These are phyloP conservation scores for Porites rus DNA, from an alignment of 92 coral and sea anemone species.

Conservation along the genomic window DNA sequence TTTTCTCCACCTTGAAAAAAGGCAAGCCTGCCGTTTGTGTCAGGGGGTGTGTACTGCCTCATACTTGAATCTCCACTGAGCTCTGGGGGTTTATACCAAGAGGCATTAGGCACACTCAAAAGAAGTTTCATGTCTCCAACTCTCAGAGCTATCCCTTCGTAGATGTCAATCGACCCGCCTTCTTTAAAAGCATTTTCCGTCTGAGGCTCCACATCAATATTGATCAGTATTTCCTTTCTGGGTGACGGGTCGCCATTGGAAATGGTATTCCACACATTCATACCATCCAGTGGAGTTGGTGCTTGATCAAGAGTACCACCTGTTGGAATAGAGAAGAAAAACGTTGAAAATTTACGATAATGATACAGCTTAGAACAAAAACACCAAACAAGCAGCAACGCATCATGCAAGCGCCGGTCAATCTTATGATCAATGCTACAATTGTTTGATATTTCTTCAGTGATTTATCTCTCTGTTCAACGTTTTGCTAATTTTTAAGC, in stretches of 20 bases:
- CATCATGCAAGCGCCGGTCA: no score
- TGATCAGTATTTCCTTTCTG: constrained; percentile 63
- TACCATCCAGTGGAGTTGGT: constrained; percentile 55
- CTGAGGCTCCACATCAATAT: constrained; percentile 44
- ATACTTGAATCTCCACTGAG: constrained; percentile 28
- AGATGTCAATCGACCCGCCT: not conserved
- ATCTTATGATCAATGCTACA: no score
- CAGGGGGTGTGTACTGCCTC: not conserved
- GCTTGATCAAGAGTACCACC: constrained; percentile 35
- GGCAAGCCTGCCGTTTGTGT: not conserved
- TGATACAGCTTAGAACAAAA: not conserved
- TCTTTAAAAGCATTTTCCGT: not conserved
- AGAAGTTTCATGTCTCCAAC: constrained; percentile 62
- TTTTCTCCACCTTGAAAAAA: not conserved
- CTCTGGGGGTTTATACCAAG: constrained; percentile 60
- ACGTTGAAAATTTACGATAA: not conserved
- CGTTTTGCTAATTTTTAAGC: no score
- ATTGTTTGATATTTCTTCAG: no score
- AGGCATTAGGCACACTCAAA: constrained; percentile 22
- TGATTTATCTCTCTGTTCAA: no score
- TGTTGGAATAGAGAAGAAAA: not conserved
- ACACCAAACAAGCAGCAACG: no score
- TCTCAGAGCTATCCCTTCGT: constrained; percentile 61
- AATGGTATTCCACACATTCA: constrained; percentile 64
- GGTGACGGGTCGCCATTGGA: constrained; percentile 57